Evolutionary conservation across 2,888 invertebrate species (phyloP).

Genomic region (Linnaemya tessellans): DNA sequence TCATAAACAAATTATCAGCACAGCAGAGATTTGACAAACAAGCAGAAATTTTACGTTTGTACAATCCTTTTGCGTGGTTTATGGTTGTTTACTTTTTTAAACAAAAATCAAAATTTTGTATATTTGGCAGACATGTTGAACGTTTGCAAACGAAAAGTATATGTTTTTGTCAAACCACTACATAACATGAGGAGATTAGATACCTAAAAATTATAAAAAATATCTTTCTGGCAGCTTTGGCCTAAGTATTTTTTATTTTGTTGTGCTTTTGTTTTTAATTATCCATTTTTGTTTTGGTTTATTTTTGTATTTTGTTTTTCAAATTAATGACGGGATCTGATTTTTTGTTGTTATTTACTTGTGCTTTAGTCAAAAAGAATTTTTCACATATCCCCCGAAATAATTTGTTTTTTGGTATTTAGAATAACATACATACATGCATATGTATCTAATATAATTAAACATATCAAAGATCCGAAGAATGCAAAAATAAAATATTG

Average conservation of each 20-base stretch:
- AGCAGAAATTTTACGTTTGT: no score
- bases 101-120: no score
- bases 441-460: background rate
- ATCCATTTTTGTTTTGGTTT: slow-evolving; percentile 38
- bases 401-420: background rate
- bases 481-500: slow-evolving; percentile 21
- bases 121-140: no score
- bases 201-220: background rate
- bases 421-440: background rate
- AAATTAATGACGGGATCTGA: slow-evolving; percentile 46
- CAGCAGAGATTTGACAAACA: no score
- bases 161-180: no score
- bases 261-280: slow-evolving; percentile 6
- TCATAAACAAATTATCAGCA: no score
- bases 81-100: no score
- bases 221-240: slow-evolving; percentile 30
- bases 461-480: background rate
- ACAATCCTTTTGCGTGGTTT: no score
- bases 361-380: slow-evolving; percentile 8
- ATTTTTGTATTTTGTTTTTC: slow-evolving; percentile 1
- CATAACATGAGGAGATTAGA: no score
- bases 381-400: background rate
- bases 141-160: no score
- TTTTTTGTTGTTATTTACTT: slow-evolving; percentile 51
- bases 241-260: background rate